These are phyloP conservation scores for Clanis bilineata DNA, from an alignment of 2,888 invertebrate species.

Conservation along the genomic window DNA sequence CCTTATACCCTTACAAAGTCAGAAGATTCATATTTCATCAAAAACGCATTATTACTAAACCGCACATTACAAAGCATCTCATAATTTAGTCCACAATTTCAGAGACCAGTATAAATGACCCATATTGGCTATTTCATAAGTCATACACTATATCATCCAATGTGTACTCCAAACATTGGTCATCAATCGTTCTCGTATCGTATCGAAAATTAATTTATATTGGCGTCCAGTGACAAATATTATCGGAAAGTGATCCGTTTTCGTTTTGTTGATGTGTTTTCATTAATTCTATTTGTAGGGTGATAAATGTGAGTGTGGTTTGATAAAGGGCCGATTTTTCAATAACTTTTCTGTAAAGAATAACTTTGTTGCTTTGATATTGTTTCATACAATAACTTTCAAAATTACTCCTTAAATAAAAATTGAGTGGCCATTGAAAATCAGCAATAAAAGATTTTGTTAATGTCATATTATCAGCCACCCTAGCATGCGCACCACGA, in stretches of 20 bases:
- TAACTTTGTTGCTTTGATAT: too few species aligned
- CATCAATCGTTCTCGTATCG: slow-evolving; percentile 6
- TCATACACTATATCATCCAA: not conserved
- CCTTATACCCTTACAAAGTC: not conserved
- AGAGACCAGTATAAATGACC: not conserved
- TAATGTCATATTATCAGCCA: too few species aligned
- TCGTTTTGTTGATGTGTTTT: slow-evolving; percentile 8
- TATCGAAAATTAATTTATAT: slow-evolving; percentile 21
- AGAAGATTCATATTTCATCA: not conserved
- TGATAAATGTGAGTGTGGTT: not conserved
- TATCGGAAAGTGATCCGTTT: slow-evolving; percentile 16
- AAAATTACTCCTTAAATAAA: too few species aligned
- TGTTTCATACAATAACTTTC: too few species aligned
- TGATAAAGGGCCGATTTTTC: not conserved
- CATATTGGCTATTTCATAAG: not conserved
- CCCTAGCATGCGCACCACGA: too few species aligned
- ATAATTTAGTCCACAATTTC: not conserved
- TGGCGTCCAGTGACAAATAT: slow-evolving; percentile 16
- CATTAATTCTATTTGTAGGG: not conserved
- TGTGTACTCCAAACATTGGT: not conserved
- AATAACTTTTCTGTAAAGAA: too few species aligned
- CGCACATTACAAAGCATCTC: not conserved
- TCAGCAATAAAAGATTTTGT: too few species aligned
- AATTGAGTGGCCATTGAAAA: too few species aligned
- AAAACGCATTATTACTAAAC: not conserved